Conservation (phyloP, 2,888 invertebrate genomes). For the Eristalis tenax region DNA sequence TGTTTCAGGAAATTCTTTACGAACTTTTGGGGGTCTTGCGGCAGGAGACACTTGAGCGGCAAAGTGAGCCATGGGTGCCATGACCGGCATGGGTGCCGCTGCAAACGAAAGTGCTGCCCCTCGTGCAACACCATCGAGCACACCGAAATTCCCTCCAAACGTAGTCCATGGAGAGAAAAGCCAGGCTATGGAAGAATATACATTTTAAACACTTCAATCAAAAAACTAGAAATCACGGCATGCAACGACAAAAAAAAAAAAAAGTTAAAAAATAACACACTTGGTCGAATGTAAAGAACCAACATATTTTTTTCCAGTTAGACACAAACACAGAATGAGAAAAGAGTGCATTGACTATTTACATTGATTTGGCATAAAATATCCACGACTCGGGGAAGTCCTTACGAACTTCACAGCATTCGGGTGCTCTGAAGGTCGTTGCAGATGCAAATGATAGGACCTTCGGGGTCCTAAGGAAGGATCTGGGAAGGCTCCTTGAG, state of each 20-base stretch:
- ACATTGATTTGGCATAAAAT: too few species aligned
- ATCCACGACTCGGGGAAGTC: too few species aligned
- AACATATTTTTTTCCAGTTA: too few species aligned
- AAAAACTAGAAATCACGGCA: neutral
- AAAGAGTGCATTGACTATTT: too few species aligned
- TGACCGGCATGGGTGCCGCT: neutral
- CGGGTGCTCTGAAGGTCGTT: too few species aligned
- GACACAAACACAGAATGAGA: too few species aligned
- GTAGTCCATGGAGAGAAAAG: neutral
- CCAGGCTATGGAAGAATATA: too few species aligned
- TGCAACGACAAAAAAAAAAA: neutral
- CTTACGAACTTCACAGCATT: too few species aligned
- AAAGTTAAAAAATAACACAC: neutral
- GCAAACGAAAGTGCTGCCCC: neutral
- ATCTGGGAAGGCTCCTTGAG: too few species aligned
- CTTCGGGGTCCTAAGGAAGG: too few species aligned
- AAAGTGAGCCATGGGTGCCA: neutral
- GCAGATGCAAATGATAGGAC: too few species aligned
- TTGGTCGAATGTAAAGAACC: too few species aligned
- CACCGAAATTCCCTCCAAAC: neutral
- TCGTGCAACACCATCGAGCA: neutral
- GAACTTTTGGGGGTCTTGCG: neutral
- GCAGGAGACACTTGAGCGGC: neutral
- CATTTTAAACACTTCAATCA: neutral
- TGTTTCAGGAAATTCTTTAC: constrained; percentile 14